A percentile compares a stretch with the other conserved stretches of the same genome.
Conservation (phyloP, 2,888 invertebrate species). For the Neoascia interrupta region DNA sequence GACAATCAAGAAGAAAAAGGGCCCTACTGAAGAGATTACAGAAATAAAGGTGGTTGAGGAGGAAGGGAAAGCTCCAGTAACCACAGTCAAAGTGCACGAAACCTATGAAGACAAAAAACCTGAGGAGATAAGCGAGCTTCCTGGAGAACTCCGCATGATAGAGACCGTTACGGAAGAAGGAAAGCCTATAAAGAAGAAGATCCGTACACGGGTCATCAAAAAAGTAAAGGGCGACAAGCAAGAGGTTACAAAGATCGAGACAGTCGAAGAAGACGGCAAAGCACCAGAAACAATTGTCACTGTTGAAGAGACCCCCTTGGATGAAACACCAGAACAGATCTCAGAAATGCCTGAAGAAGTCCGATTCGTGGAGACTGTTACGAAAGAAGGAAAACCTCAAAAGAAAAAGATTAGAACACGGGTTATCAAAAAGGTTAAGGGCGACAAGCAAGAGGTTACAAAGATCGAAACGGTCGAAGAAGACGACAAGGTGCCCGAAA, state of each 20-base stretch:
- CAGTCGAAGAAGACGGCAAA: slow-evolving; percentile 76
- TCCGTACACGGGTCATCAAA: slow-evolving; percentile 49
- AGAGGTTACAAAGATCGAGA: slow-evolving; percentile 74
- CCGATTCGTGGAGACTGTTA: slow-evolving; percentile 76
- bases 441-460: slow-evolving; percentile 72
- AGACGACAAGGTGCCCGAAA: slow-evolving; percentile 74
- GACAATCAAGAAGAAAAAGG: slow-evolving; percentile 77
- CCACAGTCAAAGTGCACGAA: slow-evolving; percentile 73
- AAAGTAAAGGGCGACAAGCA: slow-evolving; percentile 66
- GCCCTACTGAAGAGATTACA: slow-evolving; percentile 72
- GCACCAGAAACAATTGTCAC: slow-evolving; percentile 74
- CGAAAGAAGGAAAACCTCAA: slow-evolving; percentile 76
- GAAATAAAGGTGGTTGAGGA: slow-evolving; percentile 71
- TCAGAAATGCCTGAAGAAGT: slow-evolving; percentile 76
- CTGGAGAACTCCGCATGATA: slow-evolving; percentile 73
- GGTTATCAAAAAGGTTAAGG: slow-evolving; percentile 76
- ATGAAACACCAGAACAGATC: slow-evolving; percentile 72
- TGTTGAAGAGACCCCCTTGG: slow-evolving; percentile 71
- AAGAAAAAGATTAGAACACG: slow-evolving; percentile 77
- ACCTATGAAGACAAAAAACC: slow-evolving; percentile 68
- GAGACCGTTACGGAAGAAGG: slow-evolving; percentile 76
- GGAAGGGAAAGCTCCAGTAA: slow-evolving; percentile 74
- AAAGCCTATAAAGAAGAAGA: slow-evolving; percentile 73
- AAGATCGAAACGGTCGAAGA: slow-evolving; percentile 70
- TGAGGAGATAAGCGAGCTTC: slow-evolving; percentile 73